A percentile compares a stretch with the other conserved stretches of the same genome.
phyloP scores from a whole-genome alignment of 1,140 invertebrate species.

The Sarcophaga peregrina region DNA sequence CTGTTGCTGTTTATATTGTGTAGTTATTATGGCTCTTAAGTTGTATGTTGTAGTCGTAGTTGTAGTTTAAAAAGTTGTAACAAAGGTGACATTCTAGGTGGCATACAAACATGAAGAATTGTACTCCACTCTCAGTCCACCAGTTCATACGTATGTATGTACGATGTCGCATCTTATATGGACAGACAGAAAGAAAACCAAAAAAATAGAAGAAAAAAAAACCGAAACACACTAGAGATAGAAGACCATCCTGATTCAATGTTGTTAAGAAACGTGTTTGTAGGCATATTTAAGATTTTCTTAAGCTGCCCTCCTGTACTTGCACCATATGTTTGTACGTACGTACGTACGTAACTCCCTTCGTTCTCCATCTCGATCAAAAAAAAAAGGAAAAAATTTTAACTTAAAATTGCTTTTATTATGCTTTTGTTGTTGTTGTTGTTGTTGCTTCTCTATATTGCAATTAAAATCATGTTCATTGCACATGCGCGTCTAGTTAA shows the following conservation, averaged over 20 bases:
- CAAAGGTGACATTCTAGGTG: constrained; percentile 41
- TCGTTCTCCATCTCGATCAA: background rate
- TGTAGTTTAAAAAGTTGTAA: constrained; percentile 33
- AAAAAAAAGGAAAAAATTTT: background rate
- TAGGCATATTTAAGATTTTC: constrained; percentile 30
- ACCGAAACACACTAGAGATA: background rate
- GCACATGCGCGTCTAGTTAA: constrained; percentile 28
- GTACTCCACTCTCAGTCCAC: background rate
- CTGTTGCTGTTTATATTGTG: constrained; percentile 21
- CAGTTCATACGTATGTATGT: background rate
- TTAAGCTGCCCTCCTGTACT: background rate
- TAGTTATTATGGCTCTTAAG: too few species aligned
- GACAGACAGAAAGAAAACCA: background rate
- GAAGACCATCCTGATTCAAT: constrained; percentile 14
- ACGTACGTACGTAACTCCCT: background rate
- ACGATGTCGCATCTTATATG: background rate
- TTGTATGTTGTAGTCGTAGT: background rate
- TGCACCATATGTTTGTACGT: too few species aligned
- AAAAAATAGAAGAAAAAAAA: too few species aligned
- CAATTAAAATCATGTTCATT: constrained; percentile 38
- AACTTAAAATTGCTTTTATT: constrained; percentile 17
- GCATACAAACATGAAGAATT: constrained; percentile 31
- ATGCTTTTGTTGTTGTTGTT: background rate
- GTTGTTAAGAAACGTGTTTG: constrained; percentile 30
- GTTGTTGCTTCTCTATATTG: constrained; percentile 15